A percentile compares a stretch with the other conserved stretches of the same genome.
Conservation (phyloP, 2,888 invertebrate genomes). For the Zonitis immaculata region DNA sequence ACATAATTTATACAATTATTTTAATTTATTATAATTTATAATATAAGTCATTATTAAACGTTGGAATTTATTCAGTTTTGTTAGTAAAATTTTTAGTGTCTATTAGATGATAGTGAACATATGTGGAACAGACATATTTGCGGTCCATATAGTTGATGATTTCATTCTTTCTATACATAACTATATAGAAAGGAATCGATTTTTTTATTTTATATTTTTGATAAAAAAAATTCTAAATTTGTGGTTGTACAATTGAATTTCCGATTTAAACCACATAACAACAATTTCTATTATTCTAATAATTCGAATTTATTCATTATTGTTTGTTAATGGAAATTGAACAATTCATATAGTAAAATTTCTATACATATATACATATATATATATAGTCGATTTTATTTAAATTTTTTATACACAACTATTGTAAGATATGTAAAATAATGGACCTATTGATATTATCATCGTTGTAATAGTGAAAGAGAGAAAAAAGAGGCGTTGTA, state of each 20-base stretch:
- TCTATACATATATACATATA: too few relatives aligned
- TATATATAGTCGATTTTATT: too few relatives aligned
- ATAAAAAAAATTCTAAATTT: too few relatives aligned
- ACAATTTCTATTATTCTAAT: not conserved
- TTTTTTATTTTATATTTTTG: too few relatives aligned
- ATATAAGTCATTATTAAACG: too few relatives aligned
- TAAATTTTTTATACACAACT: too few relatives aligned
- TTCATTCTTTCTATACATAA: too few relatives aligned
- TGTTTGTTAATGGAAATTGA: not conserved
- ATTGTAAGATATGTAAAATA: not conserved
- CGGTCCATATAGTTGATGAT: not conserved
- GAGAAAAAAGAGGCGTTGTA: not conserved
- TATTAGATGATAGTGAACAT: slow-evolving; percentile 1
- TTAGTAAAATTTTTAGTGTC: not conserved
- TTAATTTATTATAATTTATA: too few relatives aligned
- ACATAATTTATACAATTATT: too few relatives aligned
- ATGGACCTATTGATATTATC: not conserved
- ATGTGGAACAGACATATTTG: slow-evolving; percentile 5
- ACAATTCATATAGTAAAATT: too few relatives aligned
- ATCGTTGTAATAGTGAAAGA: not conserved
- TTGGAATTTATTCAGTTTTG: not conserved
- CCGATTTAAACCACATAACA: not conserved
- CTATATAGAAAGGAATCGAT: too few relatives aligned
- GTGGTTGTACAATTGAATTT: too few relatives aligned
- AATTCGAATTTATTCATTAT: not conserved